Evolutionary conservation across 2,797 vertebrate species (phyloP), one percentile per base, ranked within the genome.

Genomic region (Loriculus beryllinus): DNA sequence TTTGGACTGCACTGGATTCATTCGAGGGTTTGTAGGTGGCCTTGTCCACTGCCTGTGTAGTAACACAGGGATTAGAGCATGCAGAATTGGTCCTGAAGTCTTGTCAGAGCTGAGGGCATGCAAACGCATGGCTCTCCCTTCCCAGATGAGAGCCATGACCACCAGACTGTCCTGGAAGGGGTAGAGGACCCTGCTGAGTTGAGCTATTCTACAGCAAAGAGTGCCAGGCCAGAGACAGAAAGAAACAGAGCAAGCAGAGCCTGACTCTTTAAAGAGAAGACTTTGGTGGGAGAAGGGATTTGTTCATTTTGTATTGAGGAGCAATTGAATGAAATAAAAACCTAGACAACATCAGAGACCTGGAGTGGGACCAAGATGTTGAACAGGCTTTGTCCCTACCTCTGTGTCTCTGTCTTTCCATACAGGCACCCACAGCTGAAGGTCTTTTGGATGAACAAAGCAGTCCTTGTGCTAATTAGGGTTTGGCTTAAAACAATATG

Each of bases 401-500:
- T 93, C 85, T 29, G 64, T 75, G 69, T 71, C 56, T 70, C 62
- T 86, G 42, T 88, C 57, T 86, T 47, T 89, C 72, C 35, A 4
- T 69, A 67, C 28, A 62, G 5, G 69, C 63, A 69, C 39, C 54
- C 57, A 33, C 80, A 91, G 93, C 90, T 90, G 85, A 93, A 95
- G 74, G 67, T 67, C 85, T 90, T 92, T 42, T 37, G 80, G 67
- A 60, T 88, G 80, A 96, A 63, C 63, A 94, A 90, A 91, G 82
- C 90, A 74, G 47, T 68, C 40, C 90, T 95, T 90, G 54, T 93
- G 80, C 70, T 93, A 35, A 26, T 72, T 93, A 92, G 67, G 59
- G 49, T 40, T 91, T 88, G 62, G 54, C 86, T 95, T 95, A 80
- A 92, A 94, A 88, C 80, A 91, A 82, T 43, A 87, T 92, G 74